Percentiles rank a stretch among this genome's conserved stretches.
Evolutionary conservation across 2,113 vertebrate species (phyloP).

Genomic region (Leiothrix lutea): DNA sequence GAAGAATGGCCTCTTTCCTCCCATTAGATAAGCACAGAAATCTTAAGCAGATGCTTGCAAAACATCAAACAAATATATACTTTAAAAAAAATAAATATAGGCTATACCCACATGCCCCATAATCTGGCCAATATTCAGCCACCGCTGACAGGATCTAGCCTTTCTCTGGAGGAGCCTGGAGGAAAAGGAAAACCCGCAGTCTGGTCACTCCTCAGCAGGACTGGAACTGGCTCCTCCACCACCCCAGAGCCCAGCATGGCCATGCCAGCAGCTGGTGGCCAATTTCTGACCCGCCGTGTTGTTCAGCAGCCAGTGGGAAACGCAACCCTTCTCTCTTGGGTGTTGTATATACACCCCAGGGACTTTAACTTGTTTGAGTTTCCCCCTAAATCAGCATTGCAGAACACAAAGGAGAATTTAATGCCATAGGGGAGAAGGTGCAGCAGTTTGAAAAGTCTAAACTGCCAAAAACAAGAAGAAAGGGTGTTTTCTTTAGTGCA

Average conservation of each 20-base stretch:
- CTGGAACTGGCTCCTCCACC: not conserved
- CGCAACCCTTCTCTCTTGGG: not conserved
- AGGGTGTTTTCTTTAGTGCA: not conserved
- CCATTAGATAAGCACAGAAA: constrained; percentile 67
- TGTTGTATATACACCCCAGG: not conserved
- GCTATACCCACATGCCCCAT: constrained; percentile 50
- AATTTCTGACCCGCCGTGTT: rapidly evolving
- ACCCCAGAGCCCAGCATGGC: not conserved
- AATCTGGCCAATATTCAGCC: constrained; percentile 49
- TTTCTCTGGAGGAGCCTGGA: not conserved
- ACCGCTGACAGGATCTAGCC: not conserved
- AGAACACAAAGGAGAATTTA: not conserved
- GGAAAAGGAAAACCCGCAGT: not conserved
- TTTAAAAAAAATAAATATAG: constrained; percentile 21
- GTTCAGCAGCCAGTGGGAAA: not conserved
- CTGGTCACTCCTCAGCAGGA: not conserved
- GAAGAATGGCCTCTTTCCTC: constrained; percentile 63
- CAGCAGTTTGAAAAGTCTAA: not conserved
- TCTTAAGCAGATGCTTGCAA: constrained; percentile 69
- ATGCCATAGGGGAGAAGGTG: not conserved
- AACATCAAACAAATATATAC: constrained; percentile 59
- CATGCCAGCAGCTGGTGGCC: not conserved
- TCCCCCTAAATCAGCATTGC: not conserved
- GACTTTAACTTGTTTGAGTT: not conserved
- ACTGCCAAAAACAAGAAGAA: not conserved